phyloP scores from a whole-genome alignment of 92 coral and sea anemone species.

The Parazoanthus atlanticus region DNA sequence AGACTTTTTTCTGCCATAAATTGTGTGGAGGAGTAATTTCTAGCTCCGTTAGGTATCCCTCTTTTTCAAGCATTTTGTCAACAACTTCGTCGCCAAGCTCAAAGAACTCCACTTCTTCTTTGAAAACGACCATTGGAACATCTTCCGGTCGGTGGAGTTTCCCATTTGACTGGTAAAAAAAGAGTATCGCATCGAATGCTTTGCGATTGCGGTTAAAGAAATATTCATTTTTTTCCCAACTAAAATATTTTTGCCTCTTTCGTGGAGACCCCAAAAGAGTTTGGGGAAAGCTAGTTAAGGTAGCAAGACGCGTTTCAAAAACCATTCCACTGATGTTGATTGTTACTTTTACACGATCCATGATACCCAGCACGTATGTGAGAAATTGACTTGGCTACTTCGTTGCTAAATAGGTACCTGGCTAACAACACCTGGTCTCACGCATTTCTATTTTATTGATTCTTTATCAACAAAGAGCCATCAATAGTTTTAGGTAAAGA shows the following conservation, averaged over 20 bases:
- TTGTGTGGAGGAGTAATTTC: conserved; percentile 31
- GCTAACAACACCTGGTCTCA: neutral
- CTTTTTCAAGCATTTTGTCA: conserved; percentile 47
- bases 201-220: conserved; percentile 64
- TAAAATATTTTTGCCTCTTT: conserved; percentile 54
- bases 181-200: conserved; percentile 59
- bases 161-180: conserved; percentile 59
- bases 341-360: conserved; percentile 31
- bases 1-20: conserved; percentile 34
- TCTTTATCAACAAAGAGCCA: neutral
- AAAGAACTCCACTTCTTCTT: conserved; percentile 54
- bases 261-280: conserved; percentile 52
- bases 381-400: neutral
- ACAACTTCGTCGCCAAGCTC: conserved; percentile 54
- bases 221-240: conserved; percentile 36
- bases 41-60: conserved; percentile 44
- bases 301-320: conserved; percentile 49
- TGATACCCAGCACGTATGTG: neutral
- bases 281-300: conserved; percentile 49
- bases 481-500: neutral
- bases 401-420: neutral
- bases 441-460: neutral
- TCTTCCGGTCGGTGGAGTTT: conserved; percentile 51
- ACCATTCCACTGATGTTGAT: conserved; percentile 60
- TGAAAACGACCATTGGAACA: conserved; percentile 50